These are phyloP conservation scores for Mnemiopsis leidyi DNA, from an alignment of 37 sponge, comb jelly and placozoan genomes.

Conservation along the genomic window DNA sequence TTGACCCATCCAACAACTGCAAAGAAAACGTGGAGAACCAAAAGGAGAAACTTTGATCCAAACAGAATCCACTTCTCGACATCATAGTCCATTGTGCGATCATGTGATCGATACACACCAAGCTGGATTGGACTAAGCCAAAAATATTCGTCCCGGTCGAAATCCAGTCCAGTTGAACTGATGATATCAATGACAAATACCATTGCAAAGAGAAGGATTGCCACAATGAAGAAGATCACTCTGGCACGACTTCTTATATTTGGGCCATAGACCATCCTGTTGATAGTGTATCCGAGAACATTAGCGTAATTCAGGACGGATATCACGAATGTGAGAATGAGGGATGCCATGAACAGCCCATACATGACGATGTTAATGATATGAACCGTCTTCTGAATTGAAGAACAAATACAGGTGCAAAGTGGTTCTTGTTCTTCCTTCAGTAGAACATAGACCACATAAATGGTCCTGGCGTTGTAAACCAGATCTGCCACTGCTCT, in stretches of 20 bases:
- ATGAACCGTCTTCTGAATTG: not conserved
- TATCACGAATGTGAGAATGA: not conserved
- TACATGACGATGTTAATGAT: not conserved
- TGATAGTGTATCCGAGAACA: not conserved
- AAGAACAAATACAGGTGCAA: not conserved
- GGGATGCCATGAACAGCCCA: not conserved
- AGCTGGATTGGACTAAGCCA: constrained; percentile 31
- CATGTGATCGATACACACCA: not conserved
- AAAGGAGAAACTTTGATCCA: not conserved
- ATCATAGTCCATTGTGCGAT: not conserved
- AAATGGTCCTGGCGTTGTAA: constrained; percentile 18
- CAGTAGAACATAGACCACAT: not conserved
- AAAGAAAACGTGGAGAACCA: not conserved
- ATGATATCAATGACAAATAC: not conserved
- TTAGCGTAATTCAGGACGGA: constrained; percentile 4
- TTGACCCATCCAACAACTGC: not conserved
- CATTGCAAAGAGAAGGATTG: not conserved
- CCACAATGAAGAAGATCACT: not conserved
- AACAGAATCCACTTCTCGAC: not conserved
- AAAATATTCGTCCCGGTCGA: not conserved
- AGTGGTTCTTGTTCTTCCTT: not conserved
- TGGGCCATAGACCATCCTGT: not conserved
- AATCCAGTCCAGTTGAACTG: not conserved
- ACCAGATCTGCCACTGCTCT: not conserved
- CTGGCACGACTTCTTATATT: not conserved